Percentiles rank a stretch among this genome's conserved stretches.
Evolutionary conservation across 2,113 vertebrate species (phyloP).

Genomic region (Oxyura jamaicensis): DNA sequence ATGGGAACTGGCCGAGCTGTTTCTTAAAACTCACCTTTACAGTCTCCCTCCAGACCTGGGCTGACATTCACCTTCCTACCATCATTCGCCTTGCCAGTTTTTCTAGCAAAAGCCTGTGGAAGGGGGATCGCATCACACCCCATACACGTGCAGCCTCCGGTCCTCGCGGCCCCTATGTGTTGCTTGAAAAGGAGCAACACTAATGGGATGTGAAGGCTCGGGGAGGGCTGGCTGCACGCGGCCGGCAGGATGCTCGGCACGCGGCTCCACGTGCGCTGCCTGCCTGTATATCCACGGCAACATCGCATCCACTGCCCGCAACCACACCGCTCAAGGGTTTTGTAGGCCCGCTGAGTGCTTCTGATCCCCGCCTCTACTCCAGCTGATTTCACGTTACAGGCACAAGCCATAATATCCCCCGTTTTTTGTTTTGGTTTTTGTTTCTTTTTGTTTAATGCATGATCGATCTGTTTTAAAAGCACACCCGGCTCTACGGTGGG

Average conservation of each 20-base stretch:
- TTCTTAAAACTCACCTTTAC: background rate
- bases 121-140: background rate
- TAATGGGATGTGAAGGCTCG: background rate
- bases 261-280: fast-evolving
- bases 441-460: background rate
- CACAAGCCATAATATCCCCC: background rate
- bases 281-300: background rate
- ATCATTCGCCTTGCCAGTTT: background rate
- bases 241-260: background rate
- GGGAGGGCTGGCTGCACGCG: background rate
- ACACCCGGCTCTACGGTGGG: background rate
- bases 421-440: background rate
- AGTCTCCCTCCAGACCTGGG: background rate
- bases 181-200: background rate
- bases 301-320: background rate
- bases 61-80: background rate
- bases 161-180: background rate
- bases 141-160: fast-evolving
- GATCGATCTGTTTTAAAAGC: constrained; percentile 42
- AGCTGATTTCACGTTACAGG: background rate
- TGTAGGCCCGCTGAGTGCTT: background rate
- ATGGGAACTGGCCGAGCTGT: background rate
- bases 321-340: background rate
- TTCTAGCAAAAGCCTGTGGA: background rate
- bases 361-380: background rate